phyloP scores from a whole-genome alignment of 2,797 vertebrate species.

The Phalanger gymnotis region DNA sequence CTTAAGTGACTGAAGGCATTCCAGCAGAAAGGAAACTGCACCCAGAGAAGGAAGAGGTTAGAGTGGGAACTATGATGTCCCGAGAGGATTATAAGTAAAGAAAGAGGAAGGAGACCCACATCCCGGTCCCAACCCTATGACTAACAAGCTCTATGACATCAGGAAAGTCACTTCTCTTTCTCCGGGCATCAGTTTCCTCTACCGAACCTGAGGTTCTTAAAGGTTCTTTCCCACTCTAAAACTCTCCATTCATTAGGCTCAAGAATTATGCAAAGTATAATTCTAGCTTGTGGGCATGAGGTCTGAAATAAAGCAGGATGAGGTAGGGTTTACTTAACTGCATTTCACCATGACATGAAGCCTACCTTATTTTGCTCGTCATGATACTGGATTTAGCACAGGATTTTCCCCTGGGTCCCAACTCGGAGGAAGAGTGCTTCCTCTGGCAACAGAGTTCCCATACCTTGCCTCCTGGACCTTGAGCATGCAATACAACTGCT shows the following conservation, averaged over 20 bases:
- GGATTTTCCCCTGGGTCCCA: neutral
- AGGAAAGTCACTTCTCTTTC: neutral
- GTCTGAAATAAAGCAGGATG: neutral
- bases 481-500: neutral
- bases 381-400: neutral
- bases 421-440: neutral
- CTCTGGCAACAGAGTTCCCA: neutral
- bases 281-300: neutral
- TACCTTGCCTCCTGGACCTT: neutral
- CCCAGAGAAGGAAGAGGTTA: neutral
- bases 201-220: neutral
- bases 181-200: neutral
- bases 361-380: neutral
- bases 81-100: neutral
- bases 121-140: neutral
- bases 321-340: neutral
- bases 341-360: neutral
- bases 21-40: neutral
- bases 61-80: neutral
- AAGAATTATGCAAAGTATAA: neutral
- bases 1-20: neutral
- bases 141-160: neutral
- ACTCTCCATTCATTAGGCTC: neutral
- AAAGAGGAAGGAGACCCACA: neutral
- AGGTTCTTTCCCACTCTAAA: neutral